Conservation (phyloP, 2,797 vertebrate species). For the Sebastes flavidus region DNA sequence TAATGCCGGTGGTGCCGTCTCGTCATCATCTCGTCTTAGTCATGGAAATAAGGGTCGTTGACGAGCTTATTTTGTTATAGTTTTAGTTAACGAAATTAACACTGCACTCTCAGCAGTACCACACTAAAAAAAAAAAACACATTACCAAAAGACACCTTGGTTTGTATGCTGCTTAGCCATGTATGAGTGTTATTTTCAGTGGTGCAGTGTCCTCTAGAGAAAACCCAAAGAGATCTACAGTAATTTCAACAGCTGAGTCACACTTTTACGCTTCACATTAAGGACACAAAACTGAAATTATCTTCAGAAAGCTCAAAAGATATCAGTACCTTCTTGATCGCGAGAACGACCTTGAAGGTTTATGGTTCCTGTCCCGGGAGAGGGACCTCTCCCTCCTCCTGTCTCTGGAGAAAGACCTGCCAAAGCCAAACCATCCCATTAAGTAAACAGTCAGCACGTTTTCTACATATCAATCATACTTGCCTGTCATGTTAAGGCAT, state of each 20-base stretch:
- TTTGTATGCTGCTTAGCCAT: not conserved
- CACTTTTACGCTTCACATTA: not conserved
- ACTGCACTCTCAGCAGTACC: not conserved
- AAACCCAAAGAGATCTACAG: not conserved
- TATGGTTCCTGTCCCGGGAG: constrained; percentile 97
- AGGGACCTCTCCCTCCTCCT: constrained; percentile 96
- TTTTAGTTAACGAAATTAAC: too few species aligned
- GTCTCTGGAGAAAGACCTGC: constrained; percentile 97
- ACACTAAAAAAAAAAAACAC: not conserved
- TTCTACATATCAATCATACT: not conserved
- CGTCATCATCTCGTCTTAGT: too few species aligned
- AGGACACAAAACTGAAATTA: not conserved
- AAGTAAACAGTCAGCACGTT: not conserved
- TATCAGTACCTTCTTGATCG: constrained; percentile 92
- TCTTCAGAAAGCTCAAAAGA: not conserved
- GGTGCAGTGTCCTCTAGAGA: not conserved
- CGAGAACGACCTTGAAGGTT: constrained; percentile 96
- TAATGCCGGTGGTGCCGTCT: too few species aligned
- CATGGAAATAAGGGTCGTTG: too few species aligned
- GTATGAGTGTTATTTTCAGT: not conserved
- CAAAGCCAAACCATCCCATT: constrained; percentile 11
- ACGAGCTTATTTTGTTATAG: too few species aligned
- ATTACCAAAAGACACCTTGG: not conserved
- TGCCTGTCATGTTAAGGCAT: not conserved
- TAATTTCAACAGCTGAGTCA: accelerated